phyloP scores from a whole-genome alignment of 2,113 vertebrate species.

The Hippocampus mohnikei region DNA sequence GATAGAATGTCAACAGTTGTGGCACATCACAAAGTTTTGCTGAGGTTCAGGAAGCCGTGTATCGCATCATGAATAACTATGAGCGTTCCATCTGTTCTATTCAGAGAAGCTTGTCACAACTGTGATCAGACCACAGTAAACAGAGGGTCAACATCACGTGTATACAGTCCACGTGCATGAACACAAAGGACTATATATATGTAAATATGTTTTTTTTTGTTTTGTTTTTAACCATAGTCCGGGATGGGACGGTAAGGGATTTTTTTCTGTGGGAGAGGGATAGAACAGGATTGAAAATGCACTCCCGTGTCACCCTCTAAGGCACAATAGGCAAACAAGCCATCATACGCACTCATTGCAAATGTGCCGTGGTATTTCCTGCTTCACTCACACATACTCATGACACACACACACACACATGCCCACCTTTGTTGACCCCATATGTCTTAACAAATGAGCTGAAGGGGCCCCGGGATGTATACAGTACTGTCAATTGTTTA shows the following conservation, averaged over 20 bases:
- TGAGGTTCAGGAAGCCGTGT: constrained; percentile 34
- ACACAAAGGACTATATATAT: not conserved
- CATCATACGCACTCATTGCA: constrained; percentile 47
- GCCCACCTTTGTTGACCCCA: constrained; percentile 20
- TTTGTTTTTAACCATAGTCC: too few species aligned
- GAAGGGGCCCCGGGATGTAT: constrained; percentile 27
- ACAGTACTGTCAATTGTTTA: constrained; percentile 49
- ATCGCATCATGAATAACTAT: constrained; percentile 57
- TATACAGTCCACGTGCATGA: not conserved
- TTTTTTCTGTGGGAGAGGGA: too few species aligned
- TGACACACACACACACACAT: constrained; percentile 18
- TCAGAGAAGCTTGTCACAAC: constrained; percentile 26
- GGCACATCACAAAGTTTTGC: constrained; percentile 38
- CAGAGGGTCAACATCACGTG: not conserved
- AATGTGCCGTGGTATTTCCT: constrained; percentile 55
- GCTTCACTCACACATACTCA: constrained; percentile 45
- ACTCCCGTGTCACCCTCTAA: not conserved
- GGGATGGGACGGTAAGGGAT: too few species aligned
- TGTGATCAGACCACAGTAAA: constrained; percentile 33
- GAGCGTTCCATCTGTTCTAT: constrained; percentile 43
- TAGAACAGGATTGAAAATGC: too few species aligned
- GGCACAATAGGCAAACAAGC: constrained; percentile 40
- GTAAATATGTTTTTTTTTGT: too few species aligned
- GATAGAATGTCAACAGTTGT: constrained; percentile 35
- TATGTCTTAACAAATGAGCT: constrained; percentile 36